A percentile compares a stretch with the other conserved stretches of the same genome.
These are phyloP conservation scores for Diaprepes abbreviatus DNA, from an alignment of 2,888 invertebrate genomes.

Conservation along the genomic window DNA sequence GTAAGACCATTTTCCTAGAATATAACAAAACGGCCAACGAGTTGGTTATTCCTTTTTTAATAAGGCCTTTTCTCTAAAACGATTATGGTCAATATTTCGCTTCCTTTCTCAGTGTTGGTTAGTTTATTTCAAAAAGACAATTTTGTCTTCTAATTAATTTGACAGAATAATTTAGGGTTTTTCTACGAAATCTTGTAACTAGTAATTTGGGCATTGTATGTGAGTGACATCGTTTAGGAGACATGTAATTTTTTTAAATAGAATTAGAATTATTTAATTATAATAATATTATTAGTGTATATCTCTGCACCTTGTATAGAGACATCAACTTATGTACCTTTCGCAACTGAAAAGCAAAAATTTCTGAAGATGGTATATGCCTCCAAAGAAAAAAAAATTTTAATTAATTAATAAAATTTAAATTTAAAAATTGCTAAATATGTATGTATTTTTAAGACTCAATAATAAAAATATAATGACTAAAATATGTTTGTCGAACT, in stretches of 20 bases:
- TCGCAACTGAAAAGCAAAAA: no score
- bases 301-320: no score
- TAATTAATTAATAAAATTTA: no score
- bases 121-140: constrained; percentile 30
- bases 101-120: constrained; percentile 35
- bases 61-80: constrained; percentile 41
- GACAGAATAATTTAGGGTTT: constrained; percentile 34
- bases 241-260: constrained; percentile 30
- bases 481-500: no score
- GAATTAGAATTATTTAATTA: neutral
- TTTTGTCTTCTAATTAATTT: constrained; percentile 37
- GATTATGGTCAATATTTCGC: constrained; percentile 40
- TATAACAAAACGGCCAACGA: constrained; percentile 56
- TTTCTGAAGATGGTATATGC: no score
- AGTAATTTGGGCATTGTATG: constrained; percentile 8
- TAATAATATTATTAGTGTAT: no score
- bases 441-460: no score
- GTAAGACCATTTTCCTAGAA: constrained; percentile 57
- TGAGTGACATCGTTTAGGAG: constrained; percentile 29
- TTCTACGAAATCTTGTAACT: constrained; percentile 15
- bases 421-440: no score
- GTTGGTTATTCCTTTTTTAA: constrained; percentile 50
- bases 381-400: no score
- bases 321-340: no score
- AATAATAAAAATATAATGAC: no score